A percentile compares a stretch with the other conserved stretches of the same genome.
Conservation (phyloP, 2,113 vertebrate species). For the Spizaetus ornatus region DNA sequence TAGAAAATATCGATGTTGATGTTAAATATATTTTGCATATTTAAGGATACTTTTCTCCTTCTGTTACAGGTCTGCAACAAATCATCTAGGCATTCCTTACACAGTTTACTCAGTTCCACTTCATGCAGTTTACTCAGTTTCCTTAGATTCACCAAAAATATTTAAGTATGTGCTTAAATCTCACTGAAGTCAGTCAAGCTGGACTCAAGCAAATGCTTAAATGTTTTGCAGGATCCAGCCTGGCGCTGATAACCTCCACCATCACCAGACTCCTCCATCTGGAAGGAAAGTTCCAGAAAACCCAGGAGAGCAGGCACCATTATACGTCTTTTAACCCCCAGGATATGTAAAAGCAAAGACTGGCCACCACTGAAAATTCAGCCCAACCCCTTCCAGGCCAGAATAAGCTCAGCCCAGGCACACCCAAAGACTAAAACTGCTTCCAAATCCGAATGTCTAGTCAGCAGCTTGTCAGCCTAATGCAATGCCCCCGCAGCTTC, state of each 20-base stretch:
- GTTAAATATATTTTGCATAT: not conserved
- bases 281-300: not conserved
- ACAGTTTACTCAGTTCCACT: not conserved
- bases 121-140: not conserved
- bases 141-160: not conserved
- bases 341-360: not conserved
- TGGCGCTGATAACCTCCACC: not conserved
- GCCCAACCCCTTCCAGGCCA: not conserved
- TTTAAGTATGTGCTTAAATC: constrained; percentile 16
- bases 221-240: not conserved
- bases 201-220: constrained; percentile 8
- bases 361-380: not conserved
- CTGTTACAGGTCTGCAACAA: not conserved
- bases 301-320: not conserved
- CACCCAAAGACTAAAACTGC: not conserved
- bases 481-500: not conserved
- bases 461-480: constrained; percentile 20
- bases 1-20: fast-evolving
- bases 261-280: constrained; percentile 20
- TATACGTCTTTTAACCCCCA: not conserved
- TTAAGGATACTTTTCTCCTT: not conserved
- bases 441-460: not conserved
- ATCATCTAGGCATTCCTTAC: not conserved
- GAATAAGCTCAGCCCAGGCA: constrained; percentile 14
- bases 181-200: not conserved